phyloP scores from a whole-genome alignment of 1,140 invertebrate species.

The Bombus consobrinus region DNA sequence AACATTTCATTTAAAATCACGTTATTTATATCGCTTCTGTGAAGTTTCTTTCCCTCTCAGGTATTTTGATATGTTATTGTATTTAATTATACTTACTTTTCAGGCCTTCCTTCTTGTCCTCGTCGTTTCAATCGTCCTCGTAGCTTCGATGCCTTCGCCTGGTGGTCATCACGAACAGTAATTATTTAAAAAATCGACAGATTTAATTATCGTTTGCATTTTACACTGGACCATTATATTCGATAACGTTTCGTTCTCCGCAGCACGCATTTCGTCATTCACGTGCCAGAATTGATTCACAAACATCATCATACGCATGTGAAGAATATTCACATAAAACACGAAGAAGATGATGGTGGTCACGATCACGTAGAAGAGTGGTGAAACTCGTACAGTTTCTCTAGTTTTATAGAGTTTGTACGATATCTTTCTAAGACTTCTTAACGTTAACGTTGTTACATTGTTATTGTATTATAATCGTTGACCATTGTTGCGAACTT shows the following conservation, averaged over 20 bases:
- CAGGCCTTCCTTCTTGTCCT: slow-evolving; percentile 57
- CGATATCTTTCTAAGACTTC: background rate
- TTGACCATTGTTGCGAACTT: background rate
- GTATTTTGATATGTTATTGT: background rate
- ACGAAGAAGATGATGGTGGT: slow-evolving; percentile 38
- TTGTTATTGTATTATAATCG: slow-evolving; percentile 15
- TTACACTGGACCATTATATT: background rate
- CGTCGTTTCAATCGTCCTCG: slow-evolving; percentile 42
- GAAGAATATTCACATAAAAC: slow-evolving; percentile 73
- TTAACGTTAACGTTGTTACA: background rate
- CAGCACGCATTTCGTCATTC: slow-evolving; percentile 71
- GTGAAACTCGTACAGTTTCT: slow-evolving; percentile 32
- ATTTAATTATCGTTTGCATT: background rate
- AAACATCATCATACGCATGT: slow-evolving; percentile 68
- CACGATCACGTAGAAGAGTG: slow-evolving; percentile 65
- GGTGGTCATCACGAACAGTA: slow-evolving; percentile 66
- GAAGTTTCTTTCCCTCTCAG: background rate
- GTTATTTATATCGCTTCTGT: background rate
- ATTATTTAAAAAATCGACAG: slow-evolving; percentile 28
- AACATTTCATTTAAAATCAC: background rate
- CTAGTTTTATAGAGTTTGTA: too few relatives aligned
- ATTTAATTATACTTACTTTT: slow-evolving; percentile 27
- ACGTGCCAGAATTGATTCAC: slow-evolving; percentile 69
- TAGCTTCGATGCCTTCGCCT: slow-evolving; percentile 59
- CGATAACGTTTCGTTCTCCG: slow-evolving; percentile 18